Base-by-base conservation (phyloP, 2,888 invertebrate genomes). In the Peribatodes rhomboidaria region DNA sequence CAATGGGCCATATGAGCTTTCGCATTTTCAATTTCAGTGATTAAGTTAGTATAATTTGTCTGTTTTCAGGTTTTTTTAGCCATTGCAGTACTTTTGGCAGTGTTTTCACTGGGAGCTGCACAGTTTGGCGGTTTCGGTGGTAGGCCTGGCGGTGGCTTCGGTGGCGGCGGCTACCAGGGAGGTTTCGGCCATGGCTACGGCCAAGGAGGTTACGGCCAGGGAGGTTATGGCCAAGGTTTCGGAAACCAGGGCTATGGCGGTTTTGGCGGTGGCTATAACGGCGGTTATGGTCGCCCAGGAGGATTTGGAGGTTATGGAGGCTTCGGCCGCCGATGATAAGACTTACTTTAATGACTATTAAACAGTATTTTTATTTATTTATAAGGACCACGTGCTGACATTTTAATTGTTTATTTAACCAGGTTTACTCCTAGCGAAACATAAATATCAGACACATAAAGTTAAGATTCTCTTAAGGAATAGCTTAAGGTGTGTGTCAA, bases 191-290 rank as follows among this genome's bases (percentile, higher is more conserved):
- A 41, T 47, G 27, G 2, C 14, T 27, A 31, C 2, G n/a, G 37
- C 10, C 20, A 55, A 20, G 16, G 16, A 6, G 16, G 16, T 41
- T 41, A 16, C 4, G 37, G 37, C 37, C 37, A 35, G 13, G 35
- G 35, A 35, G 18, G n/a, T 42, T 22, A 10, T 35, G 61, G 61
- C 9, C 49, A 55, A 62, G 71, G 73, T 39, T 70, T 58, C 35
- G 22, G 31, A 20, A 70, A 72, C 22, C 70, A 54, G 20, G 66
- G 60, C 18, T 54, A 50, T 22, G 71, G 73, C 0, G 76, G 74
- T 0, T 73, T 66, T 7, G 74, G 74, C 20, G 52, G 63, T 16
- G 47, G 72, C 42, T 68, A 56, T 11, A 42, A 11, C 52, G 65
- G 50, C n/a, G 68, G 69, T n/a, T 65, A 47, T 14, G 47, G 47